These are phyloP conservation scores for Clostera curtula DNA, from an alignment of 2,888 invertebrate genomes.

Conservation along the genomic window DNA sequence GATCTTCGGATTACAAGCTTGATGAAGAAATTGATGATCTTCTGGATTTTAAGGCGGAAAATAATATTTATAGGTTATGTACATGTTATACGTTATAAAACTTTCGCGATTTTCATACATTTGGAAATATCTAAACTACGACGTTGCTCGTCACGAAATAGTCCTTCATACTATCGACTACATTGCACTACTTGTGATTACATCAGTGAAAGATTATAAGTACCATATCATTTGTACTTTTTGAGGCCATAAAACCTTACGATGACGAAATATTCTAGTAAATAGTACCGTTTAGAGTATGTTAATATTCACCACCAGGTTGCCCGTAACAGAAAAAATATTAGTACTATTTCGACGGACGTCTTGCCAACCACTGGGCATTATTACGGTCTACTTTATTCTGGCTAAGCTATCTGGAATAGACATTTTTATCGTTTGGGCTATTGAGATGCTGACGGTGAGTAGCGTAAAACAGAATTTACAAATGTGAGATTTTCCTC, in stretches of 20 bases:
- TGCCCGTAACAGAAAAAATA: conserved; percentile 22
- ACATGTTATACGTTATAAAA: conserved; percentile 14
- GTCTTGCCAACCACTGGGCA: conserved; percentile 35
- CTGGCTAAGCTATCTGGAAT: conserved; percentile 34
- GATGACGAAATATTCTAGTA: no score
- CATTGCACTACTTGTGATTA: no score
- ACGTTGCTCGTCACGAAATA: no score
- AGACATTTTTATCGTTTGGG: conserved; percentile 37
- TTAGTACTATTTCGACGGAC: conserved; percentile 22
- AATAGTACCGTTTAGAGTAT: no score
- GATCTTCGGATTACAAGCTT: conserved; percentile 28
- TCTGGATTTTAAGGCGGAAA: conserved; percentile 36
- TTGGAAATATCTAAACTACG: neutral
- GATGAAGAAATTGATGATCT: conserved; percentile 36
- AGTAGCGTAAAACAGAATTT: no score
- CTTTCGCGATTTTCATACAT: conserved; percentile 1
- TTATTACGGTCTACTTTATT: conserved; percentile 27
- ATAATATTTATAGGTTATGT: conserved; percentile 43
- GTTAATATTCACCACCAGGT: no score
- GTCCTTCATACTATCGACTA: no score
- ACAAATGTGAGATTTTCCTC: no score
- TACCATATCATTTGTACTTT: no score
- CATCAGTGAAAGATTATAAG: no score
- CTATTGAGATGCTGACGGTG: conserved; percentile 44
- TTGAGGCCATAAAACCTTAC: no score